phyloP scores from a whole-genome alignment of 2,888 invertebrate genomes.

The Nymphalis c-album region DNA sequence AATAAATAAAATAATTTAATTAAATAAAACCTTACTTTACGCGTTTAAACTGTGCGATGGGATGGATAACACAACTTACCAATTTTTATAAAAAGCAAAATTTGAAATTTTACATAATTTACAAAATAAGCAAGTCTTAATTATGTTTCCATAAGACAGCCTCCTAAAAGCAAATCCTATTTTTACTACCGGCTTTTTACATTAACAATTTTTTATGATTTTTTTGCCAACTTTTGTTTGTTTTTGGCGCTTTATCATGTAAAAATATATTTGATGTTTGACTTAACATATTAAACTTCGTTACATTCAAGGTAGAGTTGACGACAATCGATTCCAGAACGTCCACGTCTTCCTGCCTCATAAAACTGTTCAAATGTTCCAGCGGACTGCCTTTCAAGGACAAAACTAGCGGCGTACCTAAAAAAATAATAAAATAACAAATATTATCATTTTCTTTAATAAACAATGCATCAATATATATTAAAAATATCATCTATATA shows the following conservation, averaged over 20 bases:
- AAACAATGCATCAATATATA: background rate
- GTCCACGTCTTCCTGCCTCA: conserved; percentile 92
- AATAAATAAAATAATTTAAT: conserved; percentile 74
- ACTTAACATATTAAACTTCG: conserved; percentile 84
- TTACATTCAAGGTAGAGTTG: conserved; percentile 93
- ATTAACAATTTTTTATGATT: background rate
- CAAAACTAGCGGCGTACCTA: conserved; percentile 93
- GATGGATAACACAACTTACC: conserved; percentile 39
- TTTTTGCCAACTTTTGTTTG: conserved; percentile 14
- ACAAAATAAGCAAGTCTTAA: conserved; percentile 8
- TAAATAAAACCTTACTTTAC: conserved; percentile 56
- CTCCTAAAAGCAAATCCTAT: background rate
- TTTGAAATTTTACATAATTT: background rate
- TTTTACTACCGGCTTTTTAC: conserved; percentile 1
- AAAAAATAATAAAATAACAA: conserved; percentile 29
- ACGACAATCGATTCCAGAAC: conserved; percentile 92
- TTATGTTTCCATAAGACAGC: conserved; percentile 1
- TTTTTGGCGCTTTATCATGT: conserved; percentile 38
- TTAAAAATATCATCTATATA: background rate
- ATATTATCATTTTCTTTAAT: background rate
- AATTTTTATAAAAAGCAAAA: conserved; percentile 19
- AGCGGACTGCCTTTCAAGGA: conserved; percentile 88
- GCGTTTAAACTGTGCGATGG: conserved; percentile 58
- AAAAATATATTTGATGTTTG: conserved; percentile 26
- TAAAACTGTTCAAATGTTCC: conserved; percentile 89